Base-by-base conservation (phyloP, 2,888 invertebrate genomes). In the Anagyrus pseudococci region DNA sequence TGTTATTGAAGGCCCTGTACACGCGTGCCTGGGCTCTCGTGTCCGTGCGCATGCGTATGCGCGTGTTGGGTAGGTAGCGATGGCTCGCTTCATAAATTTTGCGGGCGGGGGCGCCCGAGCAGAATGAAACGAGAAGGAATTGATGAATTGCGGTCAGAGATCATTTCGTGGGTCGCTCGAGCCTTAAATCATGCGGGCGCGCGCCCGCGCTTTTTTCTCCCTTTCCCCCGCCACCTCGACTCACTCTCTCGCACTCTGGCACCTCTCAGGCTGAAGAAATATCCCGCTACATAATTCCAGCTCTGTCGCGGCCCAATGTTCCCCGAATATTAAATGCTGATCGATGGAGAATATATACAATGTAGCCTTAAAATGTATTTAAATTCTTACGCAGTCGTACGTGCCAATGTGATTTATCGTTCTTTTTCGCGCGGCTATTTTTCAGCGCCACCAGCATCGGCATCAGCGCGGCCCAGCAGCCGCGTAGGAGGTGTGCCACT, bases 81-180 rank as follows among this genome's bases (percentile, higher is more conserved):
- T 22, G 33, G 6, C 46, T 49, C 23, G 63, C 44, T 58, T 63
- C 54, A 63, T 63, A 63, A 63, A 63, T 63, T 58, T 22, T 37
- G 54, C 44, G 40, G 20, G 17, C 3, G 43, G 43, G 40, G 46
- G 13, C 44, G 17, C 50, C 20, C 22, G 13, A n/a, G 25, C 19
- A 40, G n/a, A 60, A 17, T 23, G 22, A 20, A 17, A 19, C 23
- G 41, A 52, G 19, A 48, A 44, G 47, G 52, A 58, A 65, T 65
- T 61, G 64, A 65, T 65, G 64, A 65, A 65, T 61, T 57, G 64
- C 61, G 64, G 64, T 65, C 64, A 65, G 64, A 61, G 64, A 61
- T 61, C 64, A 61, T 65, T 61, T 65, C 58, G 54, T 41, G 60
- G 61, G 46, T 65, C 64, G 57, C 29, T 57, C 57, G 48, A 50